phyloP scores from a whole-genome alignment of 1,140 invertebrate species.

The Chionoecetes opilio region DNA sequence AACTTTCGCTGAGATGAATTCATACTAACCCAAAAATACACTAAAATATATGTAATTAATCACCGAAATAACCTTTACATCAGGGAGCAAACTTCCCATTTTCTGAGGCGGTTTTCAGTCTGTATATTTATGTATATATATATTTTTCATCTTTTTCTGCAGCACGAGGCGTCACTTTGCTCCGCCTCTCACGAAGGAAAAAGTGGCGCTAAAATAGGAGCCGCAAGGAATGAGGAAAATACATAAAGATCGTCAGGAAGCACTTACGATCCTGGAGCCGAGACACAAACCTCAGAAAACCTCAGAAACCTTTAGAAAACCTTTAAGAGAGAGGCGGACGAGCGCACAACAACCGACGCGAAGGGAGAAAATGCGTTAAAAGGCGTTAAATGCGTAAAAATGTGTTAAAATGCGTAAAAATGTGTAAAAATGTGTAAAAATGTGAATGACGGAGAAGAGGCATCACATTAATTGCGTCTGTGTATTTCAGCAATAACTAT shows the following conservation, averaged over 20 bases:
- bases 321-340: no score
- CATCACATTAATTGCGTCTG: no score
- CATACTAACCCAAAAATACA: not conserved
- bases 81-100: not conserved
- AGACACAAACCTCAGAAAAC: no score
- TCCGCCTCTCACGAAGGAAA: not conserved
- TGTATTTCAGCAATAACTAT: no score
- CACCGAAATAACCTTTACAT: constrained; percentile 20
- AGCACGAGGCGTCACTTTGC: constrained; percentile 33
- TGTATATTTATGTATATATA: not conserved
- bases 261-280: no score
- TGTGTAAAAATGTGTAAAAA: no score
- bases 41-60: constrained; percentile 4
- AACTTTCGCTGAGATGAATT: not conserved
- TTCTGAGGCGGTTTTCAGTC: not conserved
- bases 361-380: no score
- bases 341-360: no score
- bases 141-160: constrained; percentile 24
- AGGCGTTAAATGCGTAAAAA: no score
- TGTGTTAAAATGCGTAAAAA: no score
- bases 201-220: constrained; percentile 11
- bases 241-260: not conserved
- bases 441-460: no score
- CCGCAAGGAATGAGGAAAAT: constrained; percentile 20
- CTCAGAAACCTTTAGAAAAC: no score